Conservation (phyloP, 1,140 invertebrate species). For the Stegodyphus mimosarum region DNA sequence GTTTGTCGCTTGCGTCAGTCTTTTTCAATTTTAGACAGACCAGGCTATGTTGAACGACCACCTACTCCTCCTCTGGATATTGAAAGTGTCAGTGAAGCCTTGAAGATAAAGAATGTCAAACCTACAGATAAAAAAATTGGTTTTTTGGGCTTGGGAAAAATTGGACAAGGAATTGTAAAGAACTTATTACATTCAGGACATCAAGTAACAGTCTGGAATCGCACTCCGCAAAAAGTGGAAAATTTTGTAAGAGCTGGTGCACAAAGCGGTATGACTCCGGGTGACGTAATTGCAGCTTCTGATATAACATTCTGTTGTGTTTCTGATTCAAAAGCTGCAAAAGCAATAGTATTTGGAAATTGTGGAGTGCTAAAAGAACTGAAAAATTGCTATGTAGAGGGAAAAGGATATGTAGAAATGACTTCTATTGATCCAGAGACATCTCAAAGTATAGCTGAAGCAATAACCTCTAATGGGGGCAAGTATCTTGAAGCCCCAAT, state of each 20-base stretch:
- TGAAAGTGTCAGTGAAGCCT: constrained; percentile 72
- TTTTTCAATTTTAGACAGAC: neutral
- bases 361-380: neutral
- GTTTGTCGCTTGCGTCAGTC: neutral
- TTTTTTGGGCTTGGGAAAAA: constrained; percentile 94
- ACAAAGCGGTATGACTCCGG: constrained; percentile 82
- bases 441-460: constrained; percentile 91
- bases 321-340: constrained; percentile 11
- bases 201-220: constrained; percentile 93
- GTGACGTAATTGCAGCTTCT: constrained; percentile 64
- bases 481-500: constrained; percentile 88
- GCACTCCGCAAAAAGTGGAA: constrained; percentile 86
- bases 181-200: constrained; percentile 94
- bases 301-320: constrained; percentile 37
- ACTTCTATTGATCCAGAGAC: constrained; percentile 94
- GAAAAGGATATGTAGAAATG: constrained; percentile 93
- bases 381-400: constrained; percentile 60
- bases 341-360: neutral
- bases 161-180: constrained; percentile 96
- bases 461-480: constrained; percentile 87
- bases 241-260: constrained; percentile 82
- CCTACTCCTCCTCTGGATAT: constrained; percentile 79
- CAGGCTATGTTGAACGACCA: neutral
- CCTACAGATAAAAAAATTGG: constrained; percentile 90
- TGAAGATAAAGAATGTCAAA: constrained; percentile 69